Percentiles rank a stretch among this genome's conserved stretches.
Evolutionary conservation across 2,888 invertebrate genomes (phyloP).

Genomic region (Rhingia rostrata): DNA sequence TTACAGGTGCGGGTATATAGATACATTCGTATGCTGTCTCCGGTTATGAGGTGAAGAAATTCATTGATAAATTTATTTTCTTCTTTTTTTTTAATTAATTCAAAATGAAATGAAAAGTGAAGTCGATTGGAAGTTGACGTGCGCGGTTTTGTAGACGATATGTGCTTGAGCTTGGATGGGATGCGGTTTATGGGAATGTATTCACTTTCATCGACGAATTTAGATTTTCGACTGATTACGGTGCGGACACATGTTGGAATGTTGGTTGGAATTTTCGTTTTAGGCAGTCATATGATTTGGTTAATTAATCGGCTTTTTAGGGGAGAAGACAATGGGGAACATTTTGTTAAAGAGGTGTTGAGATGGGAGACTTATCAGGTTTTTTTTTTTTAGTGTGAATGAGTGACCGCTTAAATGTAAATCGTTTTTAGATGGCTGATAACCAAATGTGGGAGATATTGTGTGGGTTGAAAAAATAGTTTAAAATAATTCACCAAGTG

Average conservation of each 20-base stretch:
- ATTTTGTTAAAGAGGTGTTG: no score
- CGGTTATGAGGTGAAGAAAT: conserved; percentile 48
- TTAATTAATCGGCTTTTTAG: no score
- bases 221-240: conserved; percentile 62
- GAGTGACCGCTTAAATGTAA: no score
- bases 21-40: not conserved
- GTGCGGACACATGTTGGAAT: conserved; percentile 56
- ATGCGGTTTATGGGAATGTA: conserved; percentile 55
- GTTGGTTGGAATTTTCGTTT: conserved; percentile 3
- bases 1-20: conserved; percentile 3
- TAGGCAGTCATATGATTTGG: no score
- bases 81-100: conserved; percentile 51
- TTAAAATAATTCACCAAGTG: no score
- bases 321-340: no score
- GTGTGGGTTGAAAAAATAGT: no score
- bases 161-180: conserved; percentile 1
- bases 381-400: no score
- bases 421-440: no score
- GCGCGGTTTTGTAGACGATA: not conserved
- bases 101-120: conserved; percentile 67
- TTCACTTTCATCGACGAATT: conserved; percentile 71
- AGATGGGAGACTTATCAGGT: no score
- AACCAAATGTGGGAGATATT: no score
- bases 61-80: conserved; percentile 61
- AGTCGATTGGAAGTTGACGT: conserved; percentile 37